Evolutionary conservation across 1,140 invertebrate genomes (phyloP).

Genomic region (Pseudomyrmex pallidus): DNA sequence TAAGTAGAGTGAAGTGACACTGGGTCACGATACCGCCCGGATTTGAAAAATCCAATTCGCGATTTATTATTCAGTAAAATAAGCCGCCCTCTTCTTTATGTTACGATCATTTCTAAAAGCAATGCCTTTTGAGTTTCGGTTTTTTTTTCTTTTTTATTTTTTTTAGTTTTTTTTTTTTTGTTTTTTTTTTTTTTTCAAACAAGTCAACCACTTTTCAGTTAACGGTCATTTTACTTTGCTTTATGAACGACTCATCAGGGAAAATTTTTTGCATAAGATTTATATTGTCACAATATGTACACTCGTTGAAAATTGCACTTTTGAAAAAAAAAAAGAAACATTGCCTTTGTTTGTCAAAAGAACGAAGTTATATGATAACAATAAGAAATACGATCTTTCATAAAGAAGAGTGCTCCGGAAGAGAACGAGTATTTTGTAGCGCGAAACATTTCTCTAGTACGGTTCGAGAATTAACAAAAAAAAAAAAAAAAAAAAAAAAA

Average conservation of each 20-base stretch:
- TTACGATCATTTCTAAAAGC: conserved; percentile 23
- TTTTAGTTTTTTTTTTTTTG: no score
- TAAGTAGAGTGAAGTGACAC: conserved; percentile 84
- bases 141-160: background rate
- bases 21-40: conserved; percentile 71
- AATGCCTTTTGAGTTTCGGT: background rate
- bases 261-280: background rate
- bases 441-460: conserved; percentile 14
- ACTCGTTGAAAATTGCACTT: background rate
- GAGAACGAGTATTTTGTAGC: conserved; percentile 6
- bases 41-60: conserved; percentile 70
- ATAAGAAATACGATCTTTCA: conserved; percentile 20
- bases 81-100: conserved; percentile 62
- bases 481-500: conserved; percentile 1
- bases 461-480: conserved; percentile 31
- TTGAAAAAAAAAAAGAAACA: background rate
- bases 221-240: background rate
- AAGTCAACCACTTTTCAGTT: background rate
- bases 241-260: no score
- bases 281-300: no score
- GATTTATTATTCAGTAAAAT: conserved; percentile 14
- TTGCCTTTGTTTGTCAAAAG: background rate
- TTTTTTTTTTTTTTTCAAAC: background rate
- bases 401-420: conserved; percentile 54
- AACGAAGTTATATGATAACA: background rate